phyloP scores from a whole-genome alignment of 2,113 vertebrate genomes.

The Peromyscus californicus region DNA sequence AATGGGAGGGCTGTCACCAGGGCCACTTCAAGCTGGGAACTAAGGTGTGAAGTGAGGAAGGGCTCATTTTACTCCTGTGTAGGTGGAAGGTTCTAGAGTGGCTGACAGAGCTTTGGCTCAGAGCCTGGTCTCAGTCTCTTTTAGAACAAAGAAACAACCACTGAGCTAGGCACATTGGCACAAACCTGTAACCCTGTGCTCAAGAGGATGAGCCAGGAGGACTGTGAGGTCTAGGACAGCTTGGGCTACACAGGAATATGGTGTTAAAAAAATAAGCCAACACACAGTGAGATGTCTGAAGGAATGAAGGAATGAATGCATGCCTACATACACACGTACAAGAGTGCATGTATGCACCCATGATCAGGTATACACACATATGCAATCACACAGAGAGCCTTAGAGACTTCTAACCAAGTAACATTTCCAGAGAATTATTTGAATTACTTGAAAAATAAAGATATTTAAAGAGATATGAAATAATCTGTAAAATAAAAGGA shows the following conservation, averaged over 20 bases:
- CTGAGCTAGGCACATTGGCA: not conserved
- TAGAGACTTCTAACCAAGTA: not conserved
- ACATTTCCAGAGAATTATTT: not conserved
- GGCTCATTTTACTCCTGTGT: not conserved
- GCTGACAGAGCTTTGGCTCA: not conserved
- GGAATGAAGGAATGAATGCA: not conserved
- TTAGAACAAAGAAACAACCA: not conserved
- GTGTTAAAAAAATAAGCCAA: not conserved
- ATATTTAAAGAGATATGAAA: not conserved
- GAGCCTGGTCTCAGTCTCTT: not conserved
- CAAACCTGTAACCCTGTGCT: not conserved
- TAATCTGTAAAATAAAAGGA: not conserved
- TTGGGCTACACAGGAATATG: not conserved
- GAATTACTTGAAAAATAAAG: not conserved
- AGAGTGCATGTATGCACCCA: not conserved
- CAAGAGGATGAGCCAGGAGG: not conserved
- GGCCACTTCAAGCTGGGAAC: not conserved
- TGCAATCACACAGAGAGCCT: not conserved
- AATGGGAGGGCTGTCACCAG: rapidly evolving
- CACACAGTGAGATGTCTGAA: not conserved
- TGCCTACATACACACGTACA: not conserved
- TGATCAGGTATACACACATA: rapidly evolving
- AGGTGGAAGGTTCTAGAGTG: not conserved
- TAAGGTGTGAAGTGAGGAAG: rapidly evolving
- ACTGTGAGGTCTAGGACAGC: not conserved